phyloP scores from a whole-genome alignment of 2,888 invertebrate species.

The Leptogaster cylindrica region DNA sequence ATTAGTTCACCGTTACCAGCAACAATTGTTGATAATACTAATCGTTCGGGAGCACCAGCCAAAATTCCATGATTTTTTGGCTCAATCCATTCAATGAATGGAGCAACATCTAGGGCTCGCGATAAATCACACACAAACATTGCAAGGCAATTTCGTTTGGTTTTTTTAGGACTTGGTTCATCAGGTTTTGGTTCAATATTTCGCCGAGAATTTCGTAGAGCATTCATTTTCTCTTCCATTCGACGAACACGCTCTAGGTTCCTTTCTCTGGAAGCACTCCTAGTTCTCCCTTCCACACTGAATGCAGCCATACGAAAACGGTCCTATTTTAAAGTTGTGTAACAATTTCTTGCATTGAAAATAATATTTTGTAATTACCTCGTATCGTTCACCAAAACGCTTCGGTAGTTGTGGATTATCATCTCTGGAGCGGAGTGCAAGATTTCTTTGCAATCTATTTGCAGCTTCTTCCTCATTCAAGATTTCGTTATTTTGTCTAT shows the following conservation, averaged over 20 bases:
- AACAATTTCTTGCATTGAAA: too few relatives aligned
- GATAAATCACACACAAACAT: conserved; percentile 88
- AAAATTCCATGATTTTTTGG: conserved; percentile 69
- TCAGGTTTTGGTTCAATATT: conserved; percentile 52
- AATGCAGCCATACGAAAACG: conserved; percentile 68
- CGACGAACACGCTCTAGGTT: conserved; percentile 70
- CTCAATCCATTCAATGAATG: conserved; percentile 60
- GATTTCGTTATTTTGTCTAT: conserved; percentile 45
- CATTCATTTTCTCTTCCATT: conserved; percentile 69
- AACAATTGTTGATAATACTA: conserved; percentile 87
- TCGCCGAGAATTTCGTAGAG: conserved; percentile 56
- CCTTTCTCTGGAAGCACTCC: conserved; percentile 65
- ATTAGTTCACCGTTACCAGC: conserved; percentile 90
- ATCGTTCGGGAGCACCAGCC: conserved; percentile 81
- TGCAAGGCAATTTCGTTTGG: conserved; percentile 73
- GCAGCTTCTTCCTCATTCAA: conserved; percentile 57
- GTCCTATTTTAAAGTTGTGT: conserved; percentile 52
- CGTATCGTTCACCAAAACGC: conserved; percentile 60
- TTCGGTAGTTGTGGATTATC: conserved; percentile 59
- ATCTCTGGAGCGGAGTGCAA: conserved; percentile 59
- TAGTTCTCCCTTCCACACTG: conserved; percentile 59
- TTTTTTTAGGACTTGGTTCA: conserved; percentile 66
- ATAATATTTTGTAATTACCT: too few relatives aligned
- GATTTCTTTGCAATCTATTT: conserved; percentile 59
- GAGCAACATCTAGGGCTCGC: conserved; percentile 69